Evolutionary conservation across 2,113 vertebrate species (phyloP), one percentile per base, ranked within the genome.

Genomic region (Epinephelus lanceolatus): DNA sequence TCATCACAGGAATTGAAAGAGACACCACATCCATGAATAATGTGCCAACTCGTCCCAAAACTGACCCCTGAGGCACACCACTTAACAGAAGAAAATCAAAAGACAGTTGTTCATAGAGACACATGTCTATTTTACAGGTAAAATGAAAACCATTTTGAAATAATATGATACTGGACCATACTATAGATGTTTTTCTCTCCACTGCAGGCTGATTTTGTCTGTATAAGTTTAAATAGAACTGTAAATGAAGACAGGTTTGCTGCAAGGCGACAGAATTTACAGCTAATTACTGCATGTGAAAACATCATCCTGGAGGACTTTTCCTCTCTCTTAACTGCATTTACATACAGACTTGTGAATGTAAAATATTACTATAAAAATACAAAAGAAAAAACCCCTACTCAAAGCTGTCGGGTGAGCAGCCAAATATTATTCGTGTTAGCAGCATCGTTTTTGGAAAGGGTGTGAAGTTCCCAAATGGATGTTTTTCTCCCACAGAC

Each of bases 391-490:
- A 12, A 76, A 56, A 76, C 5, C 40, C 9, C 15, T 5, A 3
- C 47, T 14, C 1, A 21, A 8, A 70, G 30, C 5, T 9, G 6
- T 51, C 23, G 51, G n/a, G 51, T 45, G 17, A 17, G 2, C 59
- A 12, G 45, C 59, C 59, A 52, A 18, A 51, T 62, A 15, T 17
- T 17, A 5, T 61, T 65, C 11, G 18, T 47, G 19, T 8, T 27
- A 1, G 37, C 23, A 2, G 23, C 3, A 0, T 23, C 45, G 2
- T 55, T 40, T 30, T 27, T 51, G 40, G 25, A 52, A 49, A 37
- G 14, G 4, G n/a, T 79, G 2, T 79, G 17, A 23, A 76, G 17
- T 42, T 73, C 17, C n/a, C 27, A 33, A 70, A 63, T 70, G 27
- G 57, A 51, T 63, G 53, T 69, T 52, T 45, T 30, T n/a, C 19